Evolutionary conservation across 1,140 invertebrate genomes (phyloP), one percentile per base, ranked within the genome.

Genomic region (Brachionus paranguensis): DNA sequence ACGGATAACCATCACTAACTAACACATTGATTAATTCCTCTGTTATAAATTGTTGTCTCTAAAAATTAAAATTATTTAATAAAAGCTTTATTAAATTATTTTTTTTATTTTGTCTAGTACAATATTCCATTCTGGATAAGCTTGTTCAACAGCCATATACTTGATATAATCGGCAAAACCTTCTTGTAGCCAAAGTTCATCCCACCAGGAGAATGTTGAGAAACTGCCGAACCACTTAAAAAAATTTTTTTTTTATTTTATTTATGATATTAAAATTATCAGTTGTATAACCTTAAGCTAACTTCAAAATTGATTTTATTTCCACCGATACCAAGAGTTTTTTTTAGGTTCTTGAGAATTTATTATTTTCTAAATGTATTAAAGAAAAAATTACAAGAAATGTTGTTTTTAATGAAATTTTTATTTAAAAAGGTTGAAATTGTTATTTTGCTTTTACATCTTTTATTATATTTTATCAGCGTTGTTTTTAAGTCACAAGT

Each of bases 111-210:
- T 37, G 0, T 37, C 33, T 37, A 37, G 33, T 83, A 83, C 81
- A 27, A 83, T 70, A 14, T 83, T 83, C 64, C 68, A 83, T 12
- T 68, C 60, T 33, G 81, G 81, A 37, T 50, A 72, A 33, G 81
- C 81, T 17, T 50, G 43, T 14, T 83, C 41, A 47, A 83, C 81
- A 33, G 37, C 81, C 29, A 14, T 29, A 24, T 83, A 83, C 64
- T 83, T 83, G 33, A 83, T 45, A 20, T 83, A 83, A 83, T 83
- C 60, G 43, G n/a, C 81, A 17, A 83, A 68, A 7, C 43, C 81
- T 55, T 83, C 81, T 72, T 83, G 81, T 47, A 83, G 37, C 81
- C 81, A 83, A 10, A 83, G 37, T 33, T 83, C 64, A 12, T 68
- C 60, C 81, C 81, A 83, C 81, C 81, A 83, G 10, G 43, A 10